phyloP scores from a whole-genome alignment of 2,797 vertebrate species.

The Semotilus atromaculatus region DNA sequence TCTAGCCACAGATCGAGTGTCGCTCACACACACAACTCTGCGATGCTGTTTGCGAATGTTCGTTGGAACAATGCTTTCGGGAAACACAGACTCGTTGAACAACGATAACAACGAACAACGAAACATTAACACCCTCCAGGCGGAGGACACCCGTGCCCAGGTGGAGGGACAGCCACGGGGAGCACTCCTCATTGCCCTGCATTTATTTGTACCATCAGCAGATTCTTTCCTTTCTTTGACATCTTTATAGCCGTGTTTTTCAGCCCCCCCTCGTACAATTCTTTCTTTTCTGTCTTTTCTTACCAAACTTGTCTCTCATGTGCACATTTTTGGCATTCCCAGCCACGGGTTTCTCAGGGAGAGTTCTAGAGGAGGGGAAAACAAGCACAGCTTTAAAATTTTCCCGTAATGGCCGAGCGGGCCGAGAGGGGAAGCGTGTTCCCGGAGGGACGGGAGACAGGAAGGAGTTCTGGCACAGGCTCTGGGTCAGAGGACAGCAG shows the following conservation, averaged over 20 bases:
- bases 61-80: no score
- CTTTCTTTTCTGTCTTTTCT: constrained; percentile 69
- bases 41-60: no score
- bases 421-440: constrained; percentile 60
- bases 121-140: constrained; percentile 81
- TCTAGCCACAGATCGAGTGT: no score
- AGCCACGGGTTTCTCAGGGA: constrained; percentile 47
- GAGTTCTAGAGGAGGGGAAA: constrained; percentile 48
- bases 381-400: constrained; percentile 73
- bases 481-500: constrained; percentile 52
- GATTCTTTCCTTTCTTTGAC: constrained; percentile 78
- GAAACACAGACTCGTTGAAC: no score
- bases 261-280: constrained; percentile 68
- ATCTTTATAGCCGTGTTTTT: constrained; percentile 77
- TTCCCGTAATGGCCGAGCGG: constrained; percentile 58
- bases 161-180: constrained; percentile 30
- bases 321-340: constrained; percentile 59
- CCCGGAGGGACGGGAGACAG: constrained; percentile 59
- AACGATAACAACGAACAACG: constrained; percentile 48
- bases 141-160: constrained; percentile 33
- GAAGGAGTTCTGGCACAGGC: constrained; percentile 31
- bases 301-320: constrained; percentile 34
- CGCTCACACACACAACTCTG: no score
- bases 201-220: constrained; percentile 83
- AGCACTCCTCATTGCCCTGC: constrained; percentile 69